Conservation (phyloP, 2,797 vertebrate species). For the Labeo calbasu region DNA sequence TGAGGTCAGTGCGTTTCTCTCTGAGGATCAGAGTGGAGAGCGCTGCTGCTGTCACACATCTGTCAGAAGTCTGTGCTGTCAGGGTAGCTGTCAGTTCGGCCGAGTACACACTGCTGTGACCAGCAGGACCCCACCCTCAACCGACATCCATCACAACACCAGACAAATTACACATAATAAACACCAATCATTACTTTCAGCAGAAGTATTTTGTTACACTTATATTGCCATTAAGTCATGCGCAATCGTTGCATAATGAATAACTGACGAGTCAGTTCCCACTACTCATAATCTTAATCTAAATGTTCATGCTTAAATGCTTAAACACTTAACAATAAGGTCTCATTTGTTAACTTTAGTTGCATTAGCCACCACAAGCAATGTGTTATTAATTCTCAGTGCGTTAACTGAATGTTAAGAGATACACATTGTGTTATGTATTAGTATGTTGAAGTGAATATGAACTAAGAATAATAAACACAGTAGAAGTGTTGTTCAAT, state of each 20-base stretch:
- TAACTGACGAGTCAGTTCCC: background rate
- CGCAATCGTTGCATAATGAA: background rate
- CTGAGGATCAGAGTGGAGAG: constrained; percentile 62
- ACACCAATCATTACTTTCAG: background rate
- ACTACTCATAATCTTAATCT: background rate
- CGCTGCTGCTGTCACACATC: constrained; percentile 53
- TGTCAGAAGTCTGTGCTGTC: constrained; percentile 69
- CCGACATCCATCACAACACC: constrained; percentile 18
- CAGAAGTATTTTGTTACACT: background rate
- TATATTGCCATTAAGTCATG: background rate
- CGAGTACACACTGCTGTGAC: constrained; percentile 45
- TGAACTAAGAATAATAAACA: background rate
- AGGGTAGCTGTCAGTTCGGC: constrained; percentile 54
- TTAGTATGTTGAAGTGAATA: background rate
- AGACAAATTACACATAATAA: background rate
- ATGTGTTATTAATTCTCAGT: background rate
- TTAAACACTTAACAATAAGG: background rate
- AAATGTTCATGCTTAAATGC: background rate
- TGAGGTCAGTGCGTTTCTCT: constrained; percentile 45
- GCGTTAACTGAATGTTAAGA: background rate
- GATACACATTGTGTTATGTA: background rate
- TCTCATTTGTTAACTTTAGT: background rate
- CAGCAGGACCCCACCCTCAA: constrained; percentile 58
- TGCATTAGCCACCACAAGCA: background rate
- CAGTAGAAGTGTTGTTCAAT: background rate